phyloP scores from a whole-genome alignment of 2,888 invertebrate species.

The Eupeodes latifasciatus region DNA sequence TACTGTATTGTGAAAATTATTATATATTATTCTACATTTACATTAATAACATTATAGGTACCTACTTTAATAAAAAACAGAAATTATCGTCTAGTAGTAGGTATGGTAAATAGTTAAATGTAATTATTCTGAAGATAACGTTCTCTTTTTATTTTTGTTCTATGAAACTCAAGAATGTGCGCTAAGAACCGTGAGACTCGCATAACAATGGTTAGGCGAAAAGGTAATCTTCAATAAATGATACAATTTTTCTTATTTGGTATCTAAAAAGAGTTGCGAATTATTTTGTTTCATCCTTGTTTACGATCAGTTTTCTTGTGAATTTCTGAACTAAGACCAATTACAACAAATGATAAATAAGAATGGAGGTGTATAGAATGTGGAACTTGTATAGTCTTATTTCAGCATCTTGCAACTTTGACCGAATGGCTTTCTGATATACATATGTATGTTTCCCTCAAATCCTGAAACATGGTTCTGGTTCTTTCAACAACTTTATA shows the following conservation, averaged over 20 bases:
- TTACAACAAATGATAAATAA: too few relatives aligned
- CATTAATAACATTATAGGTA: background rate
- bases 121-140: background rate
- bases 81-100: background rate
- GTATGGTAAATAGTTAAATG: background rate
- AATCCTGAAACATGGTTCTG: too few relatives aligned
- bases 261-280: background rate
- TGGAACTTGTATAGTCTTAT: too few relatives aligned
- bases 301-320: background rate
- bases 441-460: too few relatives aligned
- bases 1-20: background rate
- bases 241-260: background rate
- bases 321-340: background rate
- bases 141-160: background rate
- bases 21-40: background rate
- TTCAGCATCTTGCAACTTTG: too few relatives aligned
- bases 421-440: too few relatives aligned
- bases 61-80: background rate
- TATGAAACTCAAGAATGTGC: background rate
- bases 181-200: background rate
- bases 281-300: too few relatives aligned
- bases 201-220: background rate
- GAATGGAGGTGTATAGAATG: too few relatives aligned
- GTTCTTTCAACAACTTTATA: too few relatives aligned
- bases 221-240: background rate